phyloP scores from a whole-genome alignment of 2,888 invertebrate species.

The Melanchra persicariae region DNA sequence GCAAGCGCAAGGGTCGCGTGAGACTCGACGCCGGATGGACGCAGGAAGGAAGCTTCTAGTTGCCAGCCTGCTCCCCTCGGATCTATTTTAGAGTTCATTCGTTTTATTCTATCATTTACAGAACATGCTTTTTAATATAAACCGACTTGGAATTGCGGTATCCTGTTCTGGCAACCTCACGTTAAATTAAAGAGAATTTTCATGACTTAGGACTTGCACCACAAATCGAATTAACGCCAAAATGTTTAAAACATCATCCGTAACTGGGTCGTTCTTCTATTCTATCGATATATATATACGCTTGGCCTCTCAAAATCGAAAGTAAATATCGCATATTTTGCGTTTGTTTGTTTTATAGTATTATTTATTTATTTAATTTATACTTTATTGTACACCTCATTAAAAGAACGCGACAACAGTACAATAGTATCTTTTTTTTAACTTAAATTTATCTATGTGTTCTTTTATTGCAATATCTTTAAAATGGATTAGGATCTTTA shows the following conservation, averaged over 20 bases:
- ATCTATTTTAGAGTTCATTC: constrained; percentile 89
- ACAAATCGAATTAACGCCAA: not conserved
- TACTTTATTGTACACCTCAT: too few species aligned
- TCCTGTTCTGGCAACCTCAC: constrained; percentile 1
- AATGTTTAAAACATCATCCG: not conserved
- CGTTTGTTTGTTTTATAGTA: too few species aligned
- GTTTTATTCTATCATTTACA: constrained; percentile 83
- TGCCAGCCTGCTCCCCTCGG: constrained; percentile 88
- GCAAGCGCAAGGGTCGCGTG: constrained; percentile 83
- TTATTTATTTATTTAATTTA: too few species aligned
- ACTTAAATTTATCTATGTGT: too few species aligned
- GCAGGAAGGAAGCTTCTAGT: constrained; percentile 91
- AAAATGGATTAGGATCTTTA: too few species aligned
- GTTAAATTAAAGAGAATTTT: not conserved
- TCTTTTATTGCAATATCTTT: too few species aligned
- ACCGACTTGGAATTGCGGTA: constrained; percentile 17
- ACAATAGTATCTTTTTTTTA: too few species aligned
- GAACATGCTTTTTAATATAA: constrained; percentile 70
- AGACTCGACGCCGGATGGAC: constrained; percentile 88
- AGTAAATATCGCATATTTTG: too few species aligned
- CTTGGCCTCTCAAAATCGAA: too few species aligned
- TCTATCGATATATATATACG: too few species aligned
- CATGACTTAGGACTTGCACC: not conserved
- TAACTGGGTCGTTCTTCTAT: too few species aligned
- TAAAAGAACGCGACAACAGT: too few species aligned